Percentiles rank a stretch among this genome's conserved stretches.
Evolutionary conservation across 23 tunicate genomes (phyloP).

Genomic region (Clavelina lepadiformis): DNA sequence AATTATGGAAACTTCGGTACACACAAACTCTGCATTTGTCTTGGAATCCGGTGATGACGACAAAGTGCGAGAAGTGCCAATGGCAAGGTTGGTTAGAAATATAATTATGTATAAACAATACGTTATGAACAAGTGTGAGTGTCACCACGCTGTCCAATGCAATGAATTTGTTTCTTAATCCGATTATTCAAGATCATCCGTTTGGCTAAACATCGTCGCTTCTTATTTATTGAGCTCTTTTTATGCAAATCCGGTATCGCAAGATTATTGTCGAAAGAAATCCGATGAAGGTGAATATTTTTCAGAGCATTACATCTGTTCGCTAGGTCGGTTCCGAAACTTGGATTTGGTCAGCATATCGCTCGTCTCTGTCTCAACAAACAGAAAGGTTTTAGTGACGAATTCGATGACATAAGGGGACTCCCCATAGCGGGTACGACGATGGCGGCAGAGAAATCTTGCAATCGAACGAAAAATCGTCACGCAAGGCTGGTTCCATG

Average conservation of each 20-base stretch:
- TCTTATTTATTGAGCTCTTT: too few relatives aligned
- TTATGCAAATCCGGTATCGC: too few relatives aligned
- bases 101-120: too few relatives aligned
- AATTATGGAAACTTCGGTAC: constrained; percentile 14
- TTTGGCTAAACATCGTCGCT: too few relatives aligned
- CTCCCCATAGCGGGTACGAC: constrained; percentile 28
- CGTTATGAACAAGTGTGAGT: too few relatives aligned
- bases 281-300: too few relatives aligned
- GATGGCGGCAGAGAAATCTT: constrained; percentile 30
- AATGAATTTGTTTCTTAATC: too few relatives aligned
- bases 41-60: constrained; percentile 11
- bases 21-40: constrained; percentile 29
- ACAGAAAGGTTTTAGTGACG: constrained; percentile 59
- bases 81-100: constrained; percentile 3
- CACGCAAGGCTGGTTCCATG: constrained; percentile 46
- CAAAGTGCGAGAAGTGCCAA: constrained; percentile 14
- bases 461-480: constrained; percentile 57
- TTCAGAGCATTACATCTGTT: too few relatives aligned
- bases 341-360: constrained; percentile 34
- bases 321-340: constrained; percentile 43
- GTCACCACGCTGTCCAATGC: too few relatives aligned
- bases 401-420: constrained; percentile 49
- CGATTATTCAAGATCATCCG: too few relatives aligned
- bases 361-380: constrained; percentile 31
- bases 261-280: too few relatives aligned